These are phyloP conservation scores for Hiodon alosoides DNA, from an alignment of 2,113 vertebrate species.

Conservation along the genomic window DNA sequence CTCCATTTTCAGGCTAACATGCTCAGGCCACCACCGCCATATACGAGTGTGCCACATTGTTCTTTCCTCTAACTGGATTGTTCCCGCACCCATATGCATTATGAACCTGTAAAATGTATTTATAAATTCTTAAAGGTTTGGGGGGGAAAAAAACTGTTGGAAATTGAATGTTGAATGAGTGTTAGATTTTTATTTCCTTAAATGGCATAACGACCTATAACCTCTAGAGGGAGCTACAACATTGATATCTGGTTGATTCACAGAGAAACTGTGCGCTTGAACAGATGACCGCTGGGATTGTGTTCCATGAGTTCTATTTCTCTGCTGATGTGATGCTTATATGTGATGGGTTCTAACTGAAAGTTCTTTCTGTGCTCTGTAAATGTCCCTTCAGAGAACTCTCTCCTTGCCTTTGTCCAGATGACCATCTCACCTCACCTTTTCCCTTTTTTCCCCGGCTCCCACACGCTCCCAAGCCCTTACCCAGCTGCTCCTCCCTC, in stretches of 20 bases:
- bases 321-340: neutral
- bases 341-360: neutral
- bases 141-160: too few relatives aligned
- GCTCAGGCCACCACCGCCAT: too few relatives aligned
- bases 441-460: slow-evolving; percentile 15
- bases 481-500: slow-evolving; percentile 15
- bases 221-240: slow-evolving; percentile 5
- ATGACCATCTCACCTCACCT: slow-evolving; percentile 30
- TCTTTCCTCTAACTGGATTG: too few relatives aligned
- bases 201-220: neutral
- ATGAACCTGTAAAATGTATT: too few relatives aligned
- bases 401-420: slow-evolving; percentile 13
- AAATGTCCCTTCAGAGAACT: neutral
- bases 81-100: too few relatives aligned
- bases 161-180: too few relatives aligned
- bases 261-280: neutral
- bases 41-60: too few relatives aligned
- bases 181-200: neutral
- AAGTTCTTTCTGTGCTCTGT: neutral
- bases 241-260: neutral
- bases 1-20: too few relatives aligned
- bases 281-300: neutral
- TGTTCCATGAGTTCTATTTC: neutral
- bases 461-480: slow-evolving; percentile 3
- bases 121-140: too few relatives aligned